Evolutionary conservation across 2,888 invertebrate genomes (phyloP).

Genomic region (Lydus trimaculatus): DNA sequence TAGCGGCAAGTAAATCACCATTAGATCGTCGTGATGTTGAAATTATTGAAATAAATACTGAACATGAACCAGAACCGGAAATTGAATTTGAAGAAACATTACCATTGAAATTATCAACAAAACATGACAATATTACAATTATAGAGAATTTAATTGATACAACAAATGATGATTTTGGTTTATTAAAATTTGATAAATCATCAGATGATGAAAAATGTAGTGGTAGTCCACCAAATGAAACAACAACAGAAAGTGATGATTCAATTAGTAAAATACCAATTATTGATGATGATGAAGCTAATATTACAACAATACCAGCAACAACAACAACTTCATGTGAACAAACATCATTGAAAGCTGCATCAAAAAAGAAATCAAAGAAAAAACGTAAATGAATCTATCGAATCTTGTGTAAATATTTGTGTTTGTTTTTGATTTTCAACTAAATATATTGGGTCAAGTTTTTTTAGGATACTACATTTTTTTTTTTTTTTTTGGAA

Average conservation of each 20-base stretch:
- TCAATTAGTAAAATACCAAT: slow-evolving; percentile 53
- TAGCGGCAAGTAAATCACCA: slow-evolving; percentile 58
- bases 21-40: slow-evolving; percentile 27
- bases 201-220: slow-evolving; percentile 67
- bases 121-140: slow-evolving; percentile 21
- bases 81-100: slow-evolving; percentile 41
- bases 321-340: not conserved
- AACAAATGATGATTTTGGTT: slow-evolving; percentile 40
- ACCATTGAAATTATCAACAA: slow-evolving; percentile 41
- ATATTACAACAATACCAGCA: slow-evolving; percentile 55
- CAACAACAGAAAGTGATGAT: slow-evolving; percentile 67
- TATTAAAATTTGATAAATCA: slow-evolving; percentile 61
- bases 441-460: slow-evolving; percentile 12
- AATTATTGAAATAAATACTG: slow-evolving; percentile 6
- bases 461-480: not conserved
- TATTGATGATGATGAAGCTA: slow-evolving; percentile 53
- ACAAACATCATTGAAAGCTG: slow-evolving; percentile 45
- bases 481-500: not conserved
- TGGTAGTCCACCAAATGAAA: slow-evolving; percentile 64
- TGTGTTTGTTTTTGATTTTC: slow-evolving; percentile 9
- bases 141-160: slow-evolving; percentile 45
- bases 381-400: slow-evolving; percentile 67
- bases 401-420: not conserved
- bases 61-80: slow-evolving; percentile 20
- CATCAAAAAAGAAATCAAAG: slow-evolving; percentile 66